Evolutionary conservation across 2,797 vertebrate species (phyloP), one percentile per base, ranked within the genome.

Genomic region (Ara ararauna): DNA sequence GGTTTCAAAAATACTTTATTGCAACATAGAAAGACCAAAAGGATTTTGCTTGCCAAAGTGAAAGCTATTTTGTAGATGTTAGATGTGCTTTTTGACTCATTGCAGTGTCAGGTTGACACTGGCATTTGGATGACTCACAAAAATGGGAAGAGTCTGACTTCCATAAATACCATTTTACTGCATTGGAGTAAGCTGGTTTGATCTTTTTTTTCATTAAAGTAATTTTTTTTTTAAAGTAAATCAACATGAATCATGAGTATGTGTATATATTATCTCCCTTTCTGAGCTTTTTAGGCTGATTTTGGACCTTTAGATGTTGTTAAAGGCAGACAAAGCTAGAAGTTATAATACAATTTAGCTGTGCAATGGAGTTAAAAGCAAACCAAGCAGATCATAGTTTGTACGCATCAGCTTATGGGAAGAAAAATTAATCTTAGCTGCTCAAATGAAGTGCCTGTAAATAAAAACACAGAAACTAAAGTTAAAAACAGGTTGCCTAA

Each of bases 21-120:
- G 9, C 54, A 89, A 76, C 30, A 71, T 40, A 84, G n/a, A 44
- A 94, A 83, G 30, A 70, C 56, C 76, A 38, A 88, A 16, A 48
- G 4, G 5, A 60, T 89, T 96, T 70, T 92, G 6, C 87, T 93
- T 95, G n/a, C 45, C 87, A 23, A 67, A 94, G 10, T 51, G 56
- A 93, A 96, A 96, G 13, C 12, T 83, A 44, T 53, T 93, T 96
- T 51, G 72, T n/a, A 90, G 30, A 44, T 82, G 20, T 44, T 70
- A 90, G 36, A 51, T 87, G 29, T 40, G 72, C 22, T 86, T 94
- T 97, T 93, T 94, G 77, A 89, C 34, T 91, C 48, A 73, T 87
- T 95, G 65, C 51, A 90, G 17, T 93, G 87, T 96, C 72, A 95
- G 86, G 76, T 66, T 96, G 67, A 89, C 89, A 80, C 62, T 93